phyloP scores from a whole-genome alignment of 2,888 invertebrate species.

The Sussaba pulchella region DNA sequence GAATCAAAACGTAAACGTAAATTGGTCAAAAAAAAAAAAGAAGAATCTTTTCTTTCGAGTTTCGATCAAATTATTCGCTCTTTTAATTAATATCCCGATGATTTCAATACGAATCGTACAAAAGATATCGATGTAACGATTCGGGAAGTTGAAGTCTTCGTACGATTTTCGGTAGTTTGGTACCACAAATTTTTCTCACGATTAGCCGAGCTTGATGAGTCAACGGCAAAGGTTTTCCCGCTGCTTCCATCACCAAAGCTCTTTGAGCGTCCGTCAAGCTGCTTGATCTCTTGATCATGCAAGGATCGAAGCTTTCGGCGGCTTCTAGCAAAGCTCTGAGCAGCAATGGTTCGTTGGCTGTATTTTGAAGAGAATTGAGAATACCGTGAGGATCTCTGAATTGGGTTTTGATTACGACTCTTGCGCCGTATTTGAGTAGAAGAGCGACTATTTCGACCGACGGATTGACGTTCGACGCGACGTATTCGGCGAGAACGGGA shows the following conservation, averaged over 20 bases:
- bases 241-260: conserved; percentile 87
- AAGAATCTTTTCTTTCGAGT: no score
- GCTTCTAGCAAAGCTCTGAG: conserved; percentile 90
- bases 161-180: conserved; percentile 86
- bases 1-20: no score
- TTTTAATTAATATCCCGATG: no score
- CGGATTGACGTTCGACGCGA: conserved; percentile 91
- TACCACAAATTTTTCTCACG: conserved; percentile 87
- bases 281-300: conserved; percentile 91
- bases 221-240: conserved; percentile 89
- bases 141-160: conserved; percentile 88
- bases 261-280: conserved; percentile 89
- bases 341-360: conserved; percentile 85
- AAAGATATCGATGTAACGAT: conserved; percentile 88
- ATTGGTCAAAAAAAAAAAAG: no score
- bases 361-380: conserved; percentile 91
- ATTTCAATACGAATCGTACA: conserved; percentile 87
- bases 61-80: no score
- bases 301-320: conserved; percentile 91
- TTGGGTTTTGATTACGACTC: conserved; percentile 93
- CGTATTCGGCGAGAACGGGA: conserved; percentile 93
- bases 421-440: conserved; percentile 91
- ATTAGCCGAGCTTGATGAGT: conserved; percentile 88
- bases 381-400: conserved; percentile 94
- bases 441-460: conserved; percentile 88